Conservation (phyloP, 2,888 invertebrate species). For the Tipula vernalis region DNA sequence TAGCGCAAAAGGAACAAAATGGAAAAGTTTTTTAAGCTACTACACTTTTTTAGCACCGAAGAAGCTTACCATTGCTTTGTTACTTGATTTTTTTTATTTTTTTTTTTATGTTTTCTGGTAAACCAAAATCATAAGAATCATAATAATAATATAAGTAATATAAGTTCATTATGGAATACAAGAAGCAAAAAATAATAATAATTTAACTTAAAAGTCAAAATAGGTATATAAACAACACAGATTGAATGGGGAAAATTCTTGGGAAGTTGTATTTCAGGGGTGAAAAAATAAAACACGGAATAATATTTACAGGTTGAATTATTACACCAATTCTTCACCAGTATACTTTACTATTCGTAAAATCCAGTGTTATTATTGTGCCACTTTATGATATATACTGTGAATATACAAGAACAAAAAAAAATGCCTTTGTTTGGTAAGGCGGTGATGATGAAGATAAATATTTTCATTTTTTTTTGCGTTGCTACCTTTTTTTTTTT, state of each 20-base stretch:
- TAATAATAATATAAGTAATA: neutral
- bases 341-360: neutral
- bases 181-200: neutral
- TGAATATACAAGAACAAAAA: neutral
- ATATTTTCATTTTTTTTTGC: neutral
- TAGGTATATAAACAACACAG: neutral
- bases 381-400: neutral
- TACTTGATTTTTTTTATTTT: neutral
- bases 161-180: neutral
- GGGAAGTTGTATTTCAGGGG: neutral
- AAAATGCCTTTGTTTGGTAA: neutral
- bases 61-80: neutral
- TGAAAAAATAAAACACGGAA: neutral
- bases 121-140: neutral
- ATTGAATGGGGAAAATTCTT: neutral
- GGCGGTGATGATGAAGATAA: neutral
- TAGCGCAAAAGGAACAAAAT: neutral
- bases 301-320: neutral
- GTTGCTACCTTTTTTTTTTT: neutral
- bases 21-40: neutral
- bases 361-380: neutral
- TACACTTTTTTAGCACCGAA: neutral
- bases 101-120: neutral
- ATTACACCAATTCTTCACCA: neutral
- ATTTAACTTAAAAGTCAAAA: neutral